phyloP scores from a whole-genome alignment of 2,797 vertebrate genomes.

The Pangasius larnaudii region DNA sequence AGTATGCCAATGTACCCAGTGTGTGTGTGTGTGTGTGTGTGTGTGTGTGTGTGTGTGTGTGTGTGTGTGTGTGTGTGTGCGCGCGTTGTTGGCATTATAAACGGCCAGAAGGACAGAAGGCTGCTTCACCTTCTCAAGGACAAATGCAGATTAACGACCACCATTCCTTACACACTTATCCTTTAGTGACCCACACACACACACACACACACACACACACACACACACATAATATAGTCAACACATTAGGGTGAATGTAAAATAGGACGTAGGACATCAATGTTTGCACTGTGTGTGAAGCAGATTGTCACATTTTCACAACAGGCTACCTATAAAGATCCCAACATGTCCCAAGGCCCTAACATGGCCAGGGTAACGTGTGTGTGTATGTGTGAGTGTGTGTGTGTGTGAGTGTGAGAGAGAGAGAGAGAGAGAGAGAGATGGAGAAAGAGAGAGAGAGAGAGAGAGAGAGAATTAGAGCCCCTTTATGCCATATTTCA shows the following conservation, averaged over 20 bases:
- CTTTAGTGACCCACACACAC: constrained; percentile 27
- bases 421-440: no score
- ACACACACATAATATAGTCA: constrained; percentile 3
- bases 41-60: constrained; percentile 19
- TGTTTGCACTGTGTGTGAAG: not conserved
- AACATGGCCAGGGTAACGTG: not conserved
- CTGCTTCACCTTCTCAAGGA: constrained; percentile 65
- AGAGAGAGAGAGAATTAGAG: no score
- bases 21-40: constrained; percentile 39
- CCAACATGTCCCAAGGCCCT: not conserved
- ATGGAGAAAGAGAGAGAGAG: no score
- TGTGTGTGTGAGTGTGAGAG: no score
- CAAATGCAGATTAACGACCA: constrained; percentile 64
- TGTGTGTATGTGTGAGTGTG: not conserved
- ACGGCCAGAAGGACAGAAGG: constrained; percentile 61
- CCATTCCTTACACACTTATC: constrained; percentile 21
- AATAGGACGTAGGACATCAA: not conserved
- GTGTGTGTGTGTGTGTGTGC: not conserved
- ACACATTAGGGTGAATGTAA: not conserved
- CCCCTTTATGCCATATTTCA: not conserved
- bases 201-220: constrained; percentile 21
- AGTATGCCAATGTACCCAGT: not conserved
- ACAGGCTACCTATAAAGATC: not conserved
- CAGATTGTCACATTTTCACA: not conserved
- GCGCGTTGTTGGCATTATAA: constrained; percentile 39